Percentiles rank a stretch among this genome's conserved stretches.
These are phyloP conservation scores for Balearica regulorum DNA, from an alignment of 2,797 vertebrate genomes.

Conservation along the genomic window DNA sequence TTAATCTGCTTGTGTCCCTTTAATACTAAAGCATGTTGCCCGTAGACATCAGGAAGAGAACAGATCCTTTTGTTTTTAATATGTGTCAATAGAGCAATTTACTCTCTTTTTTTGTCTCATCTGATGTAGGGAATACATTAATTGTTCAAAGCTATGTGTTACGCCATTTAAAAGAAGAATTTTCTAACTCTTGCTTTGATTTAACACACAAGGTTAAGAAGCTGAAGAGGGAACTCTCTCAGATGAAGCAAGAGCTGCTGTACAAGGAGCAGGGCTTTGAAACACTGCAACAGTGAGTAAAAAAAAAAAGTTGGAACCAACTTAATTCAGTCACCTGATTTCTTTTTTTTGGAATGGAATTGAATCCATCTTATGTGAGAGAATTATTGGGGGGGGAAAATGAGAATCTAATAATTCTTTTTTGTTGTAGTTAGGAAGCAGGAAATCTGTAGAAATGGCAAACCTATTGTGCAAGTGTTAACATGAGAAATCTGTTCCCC, in stretches of 20 bases:
- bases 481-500: not conserved
- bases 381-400: not conserved
- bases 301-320: constrained; percentile 26
- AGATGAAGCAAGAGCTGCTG: constrained; percentile 85
- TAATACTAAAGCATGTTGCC: constrained; percentile 47
- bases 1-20: constrained; percentile 54
- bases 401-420: not conserved
- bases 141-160: constrained; percentile 31
- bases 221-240: constrained; percentile 83
- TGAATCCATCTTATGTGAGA: not conserved
- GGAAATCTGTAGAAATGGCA: not conserved
- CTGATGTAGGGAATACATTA: constrained; percentile 2
- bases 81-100: constrained; percentile 52
- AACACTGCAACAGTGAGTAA: constrained; percentile 84
- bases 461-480: not conserved
- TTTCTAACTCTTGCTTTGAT: constrained; percentile 53
- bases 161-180: not conserved
- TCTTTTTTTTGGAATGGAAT: not conserved
- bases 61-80: constrained; percentile 27
- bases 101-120: not conserved
- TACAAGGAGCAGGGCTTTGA: constrained; percentile 87
- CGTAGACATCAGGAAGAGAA: constrained; percentile 27
- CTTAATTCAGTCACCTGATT: not conserved
- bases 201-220: constrained; percentile 81
- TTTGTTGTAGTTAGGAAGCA: not conserved